Evolutionary conservation across 2,113 vertebrate species (phyloP).

Genomic region (Phyllostomus discolor): DNA sequence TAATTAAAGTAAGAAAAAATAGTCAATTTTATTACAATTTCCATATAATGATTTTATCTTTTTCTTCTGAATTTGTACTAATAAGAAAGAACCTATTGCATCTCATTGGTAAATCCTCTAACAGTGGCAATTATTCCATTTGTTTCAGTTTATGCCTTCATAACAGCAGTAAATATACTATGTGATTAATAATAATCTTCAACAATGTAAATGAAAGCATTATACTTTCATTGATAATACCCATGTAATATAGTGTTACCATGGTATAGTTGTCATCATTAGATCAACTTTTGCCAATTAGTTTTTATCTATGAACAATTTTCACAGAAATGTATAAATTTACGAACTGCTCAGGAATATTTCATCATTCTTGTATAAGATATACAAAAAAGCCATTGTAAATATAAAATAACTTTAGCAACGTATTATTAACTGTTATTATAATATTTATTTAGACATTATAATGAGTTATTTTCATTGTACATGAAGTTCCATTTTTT

Average conservation of each 20-base stretch:
- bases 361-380: background rate
- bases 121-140: conserved; percentile 42
- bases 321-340: background rate
- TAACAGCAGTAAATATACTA: conserved; percentile 60
- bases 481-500: background rate
- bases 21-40: conserved; percentile 70
- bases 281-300: background rate
- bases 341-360: background rate
- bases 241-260: background rate
- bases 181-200: conserved; percentile 63
- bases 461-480: background rate
- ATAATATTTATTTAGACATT: background rate
- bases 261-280: background rate
- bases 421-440: background rate
- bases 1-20: conserved; percentile 77
- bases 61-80: conserved; percentile 61
- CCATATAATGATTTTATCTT: conserved; percentile 67
- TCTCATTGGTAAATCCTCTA: conserved; percentile 61
- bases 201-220: conserved; percentile 64
- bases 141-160: conserved; percentile 65
- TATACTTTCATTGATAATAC: conserved; percentile 28
- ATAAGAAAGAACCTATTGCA: conserved; percentile 64
- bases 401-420: background rate
- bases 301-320: background rate
- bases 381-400: background rate